Evolutionary conservation across 2,797 vertebrate genomes (phyloP), one percentile per base, ranked within the genome.

Genomic region (Phoebastria nigripes): DNA sequence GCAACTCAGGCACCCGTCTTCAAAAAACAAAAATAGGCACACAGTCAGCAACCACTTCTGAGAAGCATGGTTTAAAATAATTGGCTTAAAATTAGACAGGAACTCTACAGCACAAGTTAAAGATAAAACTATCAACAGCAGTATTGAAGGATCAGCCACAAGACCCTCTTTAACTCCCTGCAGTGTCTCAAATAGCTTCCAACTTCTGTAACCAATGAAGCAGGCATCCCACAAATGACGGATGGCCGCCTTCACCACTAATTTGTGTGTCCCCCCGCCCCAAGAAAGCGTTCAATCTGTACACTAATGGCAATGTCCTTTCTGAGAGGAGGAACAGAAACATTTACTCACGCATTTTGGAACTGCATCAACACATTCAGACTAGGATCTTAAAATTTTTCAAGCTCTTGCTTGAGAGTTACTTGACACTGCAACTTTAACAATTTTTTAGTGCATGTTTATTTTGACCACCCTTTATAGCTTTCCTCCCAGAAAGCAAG

Each of bases 391-490:
- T 39, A 49, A 39, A 5, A 5, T 28, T 67, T 62, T 79, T 46
- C 49, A 80, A 63, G 47, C 65, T 82, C 33, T 58, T 54, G 44
- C 67, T 82, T 72, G 67, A 80, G 63, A 87, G 56, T 78, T 94
- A 79, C 59, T 93, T 91, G 63, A 95, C 78, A 47, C 44, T 47
- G 41, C 90, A 92, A 73, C 49, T 87, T 67, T 11, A 87, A 84
- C 25, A 25, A 59, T n/a, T 90, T 72, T 74, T 67, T 39, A 73
- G 56, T 16, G 22, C 22, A 1, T 85, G 78, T 81, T 95, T 92
- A 83, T 92, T 95, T 72, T 91, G 72, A 95, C 59, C 61, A 67
- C 78, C 61, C 90, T 81, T 95, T 65, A 77, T 20, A 95, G 90
- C 69, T 44, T 87, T 95, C 83, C 90, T 94, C 78, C 81, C 92